These are phyloP conservation scores for Campoplex nolae DNA, from an alignment of 2,888 invertebrate genomes.

Conservation along the genomic window DNA sequence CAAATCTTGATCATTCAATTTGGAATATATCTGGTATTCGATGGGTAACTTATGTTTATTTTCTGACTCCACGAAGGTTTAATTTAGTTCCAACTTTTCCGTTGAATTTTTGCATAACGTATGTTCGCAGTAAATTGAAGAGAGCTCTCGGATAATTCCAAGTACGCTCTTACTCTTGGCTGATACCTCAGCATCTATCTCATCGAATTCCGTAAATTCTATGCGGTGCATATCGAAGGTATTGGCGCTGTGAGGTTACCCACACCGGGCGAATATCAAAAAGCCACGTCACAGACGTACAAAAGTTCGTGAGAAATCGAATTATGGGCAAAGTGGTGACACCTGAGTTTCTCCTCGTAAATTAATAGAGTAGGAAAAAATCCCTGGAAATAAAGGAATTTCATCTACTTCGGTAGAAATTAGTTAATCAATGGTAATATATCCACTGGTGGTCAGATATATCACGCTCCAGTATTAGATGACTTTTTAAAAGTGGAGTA, in stretches of 20 bases:
- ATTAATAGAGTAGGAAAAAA: neutral
- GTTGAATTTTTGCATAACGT: conserved; percentile 38
- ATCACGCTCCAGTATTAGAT: too few species aligned
- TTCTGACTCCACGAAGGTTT: too few species aligned
- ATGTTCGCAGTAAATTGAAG: conserved; percentile 9
- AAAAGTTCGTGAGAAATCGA: neutral
- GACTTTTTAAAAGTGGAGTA: too few species aligned
- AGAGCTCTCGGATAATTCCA: conserved; percentile 7
- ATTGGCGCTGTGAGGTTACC: conserved; percentile 35
- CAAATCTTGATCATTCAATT: too few species aligned
- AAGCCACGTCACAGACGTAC: conserved; percentile 27
- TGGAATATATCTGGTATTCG: too few species aligned
- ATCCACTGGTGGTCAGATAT: too few species aligned
- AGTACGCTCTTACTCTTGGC: neutral
- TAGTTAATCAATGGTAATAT: too few species aligned
- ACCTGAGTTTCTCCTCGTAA: neutral
- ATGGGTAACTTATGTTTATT: too few species aligned
- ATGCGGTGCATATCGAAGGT: conserved; percentile 58
- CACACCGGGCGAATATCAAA: conserved; percentile 44
- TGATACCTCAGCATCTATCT: conserved; percentile 23
- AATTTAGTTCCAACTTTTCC: too few species aligned
- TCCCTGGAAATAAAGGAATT: too few species aligned
- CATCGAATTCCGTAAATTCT: conserved; percentile 63
- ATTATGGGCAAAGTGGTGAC: neutral
- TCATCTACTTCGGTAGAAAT: too few species aligned